These are phyloP conservation scores for Luperina nickerlii DNA, from an alignment of 2,888 invertebrate species.

Conservation along the genomic window DNA sequence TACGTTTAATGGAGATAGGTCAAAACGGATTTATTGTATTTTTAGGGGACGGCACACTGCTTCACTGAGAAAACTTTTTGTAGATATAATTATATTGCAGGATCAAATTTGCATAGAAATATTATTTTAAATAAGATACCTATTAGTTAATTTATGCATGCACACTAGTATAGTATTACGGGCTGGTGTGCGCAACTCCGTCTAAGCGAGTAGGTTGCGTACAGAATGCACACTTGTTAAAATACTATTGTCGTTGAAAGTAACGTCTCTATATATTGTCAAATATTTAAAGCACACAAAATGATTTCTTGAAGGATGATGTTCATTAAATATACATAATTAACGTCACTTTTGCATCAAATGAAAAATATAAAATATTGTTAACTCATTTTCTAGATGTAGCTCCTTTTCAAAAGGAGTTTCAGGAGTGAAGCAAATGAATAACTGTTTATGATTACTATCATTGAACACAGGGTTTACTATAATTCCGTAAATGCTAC, in stretches of 20 bases:
- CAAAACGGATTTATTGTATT: neutral
- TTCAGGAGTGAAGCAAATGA: neutral
- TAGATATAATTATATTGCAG: neutral
- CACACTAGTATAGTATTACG: neutral
- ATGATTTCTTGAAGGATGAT: neutral
- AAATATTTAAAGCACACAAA: neutral
- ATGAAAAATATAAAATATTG: neutral
- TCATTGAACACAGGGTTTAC: conserved; percentile 42
- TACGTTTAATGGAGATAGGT: neutral
- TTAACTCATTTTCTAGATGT: neutral
- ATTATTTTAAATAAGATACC: neutral
- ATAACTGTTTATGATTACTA: conserved; percentile 1
- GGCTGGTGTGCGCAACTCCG: neutral
- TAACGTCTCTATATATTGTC: neutral
- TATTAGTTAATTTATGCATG: neutral
- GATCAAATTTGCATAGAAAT: neutral
- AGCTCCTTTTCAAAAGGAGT: neutral
- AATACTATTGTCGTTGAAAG: neutral
- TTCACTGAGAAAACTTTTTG: neutral
- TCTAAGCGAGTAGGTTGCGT: neutral
- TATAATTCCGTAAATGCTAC: conserved; percentile 30
- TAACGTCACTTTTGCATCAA: neutral
- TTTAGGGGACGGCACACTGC: neutral
- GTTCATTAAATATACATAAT: neutral
- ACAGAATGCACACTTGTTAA: neutral